Evolutionary conservation across 2,113 vertebrate genomes (phyloP).

Genomic region (Rhea pennata): DNA sequence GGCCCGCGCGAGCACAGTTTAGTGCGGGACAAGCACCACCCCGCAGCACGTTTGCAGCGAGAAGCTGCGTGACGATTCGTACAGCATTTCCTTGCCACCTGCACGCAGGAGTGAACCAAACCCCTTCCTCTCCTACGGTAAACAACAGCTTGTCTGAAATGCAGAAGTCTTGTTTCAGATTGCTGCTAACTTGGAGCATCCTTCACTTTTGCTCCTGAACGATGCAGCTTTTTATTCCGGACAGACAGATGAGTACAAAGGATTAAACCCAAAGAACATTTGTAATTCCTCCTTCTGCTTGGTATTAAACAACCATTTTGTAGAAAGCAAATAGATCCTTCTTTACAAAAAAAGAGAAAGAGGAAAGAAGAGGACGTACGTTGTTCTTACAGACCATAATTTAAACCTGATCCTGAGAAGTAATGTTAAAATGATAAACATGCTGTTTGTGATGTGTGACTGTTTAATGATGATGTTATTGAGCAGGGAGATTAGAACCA

Average conservation of each 20-base stretch:
- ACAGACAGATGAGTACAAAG: not conserved
- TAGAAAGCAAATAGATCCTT: not conserved
- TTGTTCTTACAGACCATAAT: constrained; percentile 60
- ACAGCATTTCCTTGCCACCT: not conserved
- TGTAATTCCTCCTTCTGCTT: constrained; percentile 26
- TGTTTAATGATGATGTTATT: constrained; percentile 85
- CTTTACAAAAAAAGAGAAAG: not conserved
- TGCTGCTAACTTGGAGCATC: not conserved
- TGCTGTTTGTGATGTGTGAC: constrained; percentile 76
- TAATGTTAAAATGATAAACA: constrained; percentile 82
- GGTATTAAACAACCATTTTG: constrained; percentile 49
- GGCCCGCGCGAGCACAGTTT: not conserved
- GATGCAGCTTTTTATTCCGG: not conserved
- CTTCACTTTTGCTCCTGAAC: not conserved
- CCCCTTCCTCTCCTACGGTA: not conserved
- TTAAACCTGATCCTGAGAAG: constrained; percentile 69
- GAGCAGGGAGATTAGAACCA: constrained; percentile 83
- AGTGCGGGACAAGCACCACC: not conserved
- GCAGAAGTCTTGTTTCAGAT: not conserved
- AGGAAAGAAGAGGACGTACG: not conserved
- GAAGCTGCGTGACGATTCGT: rapidly evolving
- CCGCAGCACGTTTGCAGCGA: not conserved
- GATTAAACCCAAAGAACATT: constrained; percentile 46
- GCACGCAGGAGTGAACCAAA: not conserved
- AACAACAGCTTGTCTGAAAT: not conserved